Base-by-base conservation (phyloP, 1,140 invertebrate species). In the Drosophila melanica region DNA sequence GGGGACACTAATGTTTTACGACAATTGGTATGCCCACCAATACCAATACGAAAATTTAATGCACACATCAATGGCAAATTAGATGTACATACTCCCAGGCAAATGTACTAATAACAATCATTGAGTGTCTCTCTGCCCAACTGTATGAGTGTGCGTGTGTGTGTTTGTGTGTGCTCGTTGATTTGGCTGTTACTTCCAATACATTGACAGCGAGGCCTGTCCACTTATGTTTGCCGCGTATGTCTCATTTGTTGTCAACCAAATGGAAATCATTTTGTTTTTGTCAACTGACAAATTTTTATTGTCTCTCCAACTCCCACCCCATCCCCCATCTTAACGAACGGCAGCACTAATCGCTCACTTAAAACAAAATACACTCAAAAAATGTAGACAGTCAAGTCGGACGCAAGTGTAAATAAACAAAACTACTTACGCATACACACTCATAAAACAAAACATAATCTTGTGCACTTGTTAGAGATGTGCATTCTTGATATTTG, bases 41-140 rank as follows among this genome's bases (percentile, higher is more conserved):
- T 71, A 58, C 48, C 41, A 67, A 72, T 72, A 53, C 65, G 66
- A 27, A 81, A 79, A 87, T 76, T 89, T 87, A 87, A 87, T 87
- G 82, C 66, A 87, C 82, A 87, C 84, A 89, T 87, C 84, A 87
- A 87, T 87, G 72, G 84, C 79, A 89, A 87, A 87, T 89, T 87
- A 87, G 82, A 89, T 87, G 65, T 73, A 73, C 64, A 68, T 77
- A 87, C 82, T 87, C 84, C 59, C 79, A 73, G 72, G 76, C 79
- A 87, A 81, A 87, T 80, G 77, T 76, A 87, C 82, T 87, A 87
- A 89, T 89, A 87, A 87, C 84, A 87, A 87, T 89, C 82, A 87
- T 87, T 81, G 84, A 75, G 79, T 70, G 65, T 64, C 41, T 54
- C 35, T 51, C 51, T 55, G 10, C 39, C 18, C 30, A 33, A 14